Evolutionary conservation across 2,888 invertebrate genomes (phyloP).

Genomic region (Marasmarcha lunaedactyla): DNA sequence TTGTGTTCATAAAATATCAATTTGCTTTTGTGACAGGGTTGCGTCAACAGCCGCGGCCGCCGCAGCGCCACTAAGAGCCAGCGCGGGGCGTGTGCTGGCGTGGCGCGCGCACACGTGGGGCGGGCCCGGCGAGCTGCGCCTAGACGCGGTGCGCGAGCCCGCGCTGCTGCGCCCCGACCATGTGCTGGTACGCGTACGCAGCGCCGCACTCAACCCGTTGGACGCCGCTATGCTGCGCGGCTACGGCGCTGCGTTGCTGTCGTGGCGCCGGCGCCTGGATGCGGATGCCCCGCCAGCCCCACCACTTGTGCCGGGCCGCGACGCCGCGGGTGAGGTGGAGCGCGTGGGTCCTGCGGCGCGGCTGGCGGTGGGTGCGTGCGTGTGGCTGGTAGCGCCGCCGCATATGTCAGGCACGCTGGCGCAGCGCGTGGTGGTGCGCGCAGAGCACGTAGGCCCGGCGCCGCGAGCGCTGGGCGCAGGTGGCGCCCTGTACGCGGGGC

Average conservation of each 20-base stretch:
- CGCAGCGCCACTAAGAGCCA: neutral
- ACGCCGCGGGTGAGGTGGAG: neutral
- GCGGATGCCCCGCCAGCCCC: neutral
- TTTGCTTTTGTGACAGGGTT: neutral
- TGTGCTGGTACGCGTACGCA: neutral
- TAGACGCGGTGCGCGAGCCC: neutral
- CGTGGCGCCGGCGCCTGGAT: neutral
- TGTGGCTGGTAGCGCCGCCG: neutral
- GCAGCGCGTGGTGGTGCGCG: neutral
- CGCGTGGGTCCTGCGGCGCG: neutral
- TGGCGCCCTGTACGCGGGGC: neutral
- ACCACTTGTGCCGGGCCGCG: neutral
- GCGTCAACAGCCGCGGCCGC: neutral
- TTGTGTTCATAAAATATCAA: too few species aligned
- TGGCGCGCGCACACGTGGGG: conserved; percentile 1
- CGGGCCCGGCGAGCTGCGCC: neutral
- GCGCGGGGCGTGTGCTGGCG: neutral
- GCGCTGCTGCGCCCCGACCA: neutral
- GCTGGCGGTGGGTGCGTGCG: neutral
- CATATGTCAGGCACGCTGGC: neutral
- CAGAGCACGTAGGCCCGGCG: neutral
- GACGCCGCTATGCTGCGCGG: conserved; percentile 1
- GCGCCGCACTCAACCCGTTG: conserved; percentile 1
- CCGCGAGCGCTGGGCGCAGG: neutral
- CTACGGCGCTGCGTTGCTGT: neutral